Conservation (phyloP, 2,797 vertebrate species). For the Numenius phaeopus region DNA sequence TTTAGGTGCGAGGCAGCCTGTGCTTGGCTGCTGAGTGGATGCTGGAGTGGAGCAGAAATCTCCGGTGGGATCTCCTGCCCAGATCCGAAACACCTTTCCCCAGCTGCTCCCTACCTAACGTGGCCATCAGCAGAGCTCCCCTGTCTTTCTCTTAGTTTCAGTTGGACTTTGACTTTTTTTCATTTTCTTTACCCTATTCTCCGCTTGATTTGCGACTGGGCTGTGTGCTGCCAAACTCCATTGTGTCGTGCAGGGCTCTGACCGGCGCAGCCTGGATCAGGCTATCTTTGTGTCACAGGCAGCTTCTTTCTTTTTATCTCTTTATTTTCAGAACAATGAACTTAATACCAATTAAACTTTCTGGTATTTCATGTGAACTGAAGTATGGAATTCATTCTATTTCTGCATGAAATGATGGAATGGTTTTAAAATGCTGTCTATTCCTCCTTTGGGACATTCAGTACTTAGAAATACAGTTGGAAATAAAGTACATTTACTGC, state of each 20-base stretch:
- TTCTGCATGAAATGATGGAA: slow-evolving; percentile 14
- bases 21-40: neutral
- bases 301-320: neutral
- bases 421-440: neutral
- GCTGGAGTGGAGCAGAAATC: neutral
- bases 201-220: neutral
- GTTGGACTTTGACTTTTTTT: neutral
- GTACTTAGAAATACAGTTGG: neutral
- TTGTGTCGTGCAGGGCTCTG: neutral
- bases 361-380: slow-evolving; percentile 35
- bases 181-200: neutral
- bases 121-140: neutral
- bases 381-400: slow-evolving; percentile 1
- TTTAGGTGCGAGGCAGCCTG: neutral
- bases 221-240: neutral
- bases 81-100: neutral
- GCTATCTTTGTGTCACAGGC: neutral
- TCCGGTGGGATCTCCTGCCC: neutral
- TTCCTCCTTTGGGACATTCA: neutral
- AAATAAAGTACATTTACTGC: neutral
- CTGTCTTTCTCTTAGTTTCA: neutral
- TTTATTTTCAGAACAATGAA: slow-evolving; percentile 22
- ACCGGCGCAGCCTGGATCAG: neutral
- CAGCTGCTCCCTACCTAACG: neutral
- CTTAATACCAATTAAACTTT: neutral